These are phyloP conservation scores for Pristionchus arcanus DNA, from an alignment of 2,888 invertebrate genomes.

Conservation along the genomic window DNA sequence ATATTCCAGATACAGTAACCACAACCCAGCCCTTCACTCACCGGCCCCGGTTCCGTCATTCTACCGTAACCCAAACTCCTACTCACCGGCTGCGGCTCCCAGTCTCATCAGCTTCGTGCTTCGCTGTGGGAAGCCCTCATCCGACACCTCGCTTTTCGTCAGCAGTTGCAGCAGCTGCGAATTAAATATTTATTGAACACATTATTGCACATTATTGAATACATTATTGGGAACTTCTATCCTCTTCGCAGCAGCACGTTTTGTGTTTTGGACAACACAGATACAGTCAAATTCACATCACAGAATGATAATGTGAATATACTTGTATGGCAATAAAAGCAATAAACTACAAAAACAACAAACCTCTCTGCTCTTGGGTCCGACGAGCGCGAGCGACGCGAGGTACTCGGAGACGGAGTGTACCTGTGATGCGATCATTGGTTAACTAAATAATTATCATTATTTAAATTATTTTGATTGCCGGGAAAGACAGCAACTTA, in stretches of 20 bases:
- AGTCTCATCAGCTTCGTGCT: slow-evolving; percentile 76
- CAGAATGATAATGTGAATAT: too few species aligned
- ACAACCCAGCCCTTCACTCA: too few species aligned
- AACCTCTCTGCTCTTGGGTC: slow-evolving; percentile 70
- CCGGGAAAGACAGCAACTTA: too few species aligned
- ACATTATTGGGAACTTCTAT: too few species aligned
- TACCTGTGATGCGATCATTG: slow-evolving; percentile 58
- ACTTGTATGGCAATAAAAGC: too few species aligned
- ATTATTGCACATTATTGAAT: too few species aligned
- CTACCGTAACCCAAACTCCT: not conserved
- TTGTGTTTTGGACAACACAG: too few species aligned
- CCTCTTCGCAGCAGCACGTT: too few species aligned
- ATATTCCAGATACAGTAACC: too few species aligned
- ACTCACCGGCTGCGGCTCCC: slow-evolving; percentile 73
- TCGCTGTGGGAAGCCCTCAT: slow-evolving; percentile 80
- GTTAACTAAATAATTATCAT: not conserved
- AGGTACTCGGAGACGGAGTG: slow-evolving; percentile 72
- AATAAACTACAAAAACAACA: not conserved
- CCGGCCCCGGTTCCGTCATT: too few species aligned
- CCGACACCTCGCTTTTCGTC: slow-evolving; percentile 76
- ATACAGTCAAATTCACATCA: too few species aligned
- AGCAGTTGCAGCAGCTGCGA: slow-evolving; percentile 78
- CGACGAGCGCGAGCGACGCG: slow-evolving; percentile 73
- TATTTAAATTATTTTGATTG: not conserved
- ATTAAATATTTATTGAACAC: not conserved